phyloP scores from a whole-genome alignment of 2,797 vertebrate genomes.

The Phalloptychus januarius region DNA sequence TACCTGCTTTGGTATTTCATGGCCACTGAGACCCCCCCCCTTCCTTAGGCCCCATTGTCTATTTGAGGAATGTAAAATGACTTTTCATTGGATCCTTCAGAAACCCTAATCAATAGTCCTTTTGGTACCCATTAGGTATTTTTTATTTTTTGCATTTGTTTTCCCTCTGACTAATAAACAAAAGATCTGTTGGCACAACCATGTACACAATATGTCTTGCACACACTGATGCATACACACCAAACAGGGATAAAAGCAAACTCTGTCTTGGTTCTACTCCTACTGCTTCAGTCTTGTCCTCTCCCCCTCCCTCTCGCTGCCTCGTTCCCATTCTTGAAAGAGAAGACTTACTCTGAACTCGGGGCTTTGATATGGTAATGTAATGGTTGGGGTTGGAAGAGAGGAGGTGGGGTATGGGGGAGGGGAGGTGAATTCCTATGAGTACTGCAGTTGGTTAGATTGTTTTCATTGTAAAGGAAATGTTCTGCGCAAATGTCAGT shows the following conservation, averaged over 20 bases:
- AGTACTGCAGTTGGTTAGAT: conserved; percentile 86
- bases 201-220: conserved; percentile 45
- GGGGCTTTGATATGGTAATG: conserved; percentile 88
- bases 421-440: conserved; percentile 84
- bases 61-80: conserved; percentile 80
- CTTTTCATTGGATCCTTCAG: conserved; percentile 72
- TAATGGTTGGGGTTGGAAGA: conserved; percentile 73
- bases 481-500: conserved; percentile 81
- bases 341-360: conserved; percentile 87
- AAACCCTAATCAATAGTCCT: conserved; percentile 74
- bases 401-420: conserved; percentile 74
- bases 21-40: conserved; percentile 54
- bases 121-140: conserved; percentile 6
- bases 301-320: conserved; percentile 71
- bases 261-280: conserved; percentile 80
- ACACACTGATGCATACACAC: conserved; percentile 50
- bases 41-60: conserved; percentile 78
- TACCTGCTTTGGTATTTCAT: conserved; percentile 77
- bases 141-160: not conserved
- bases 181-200: conserved; percentile 51
- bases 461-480: conserved; percentile 89
- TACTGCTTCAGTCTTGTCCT: conserved; percentile 82
- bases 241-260: conserved; percentile 82
- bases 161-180: conserved; percentile 56
- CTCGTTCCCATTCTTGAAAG: conserved; percentile 84